Evolutionary conservation across 35 echinoderm and acorn worm genomes (phyloP).

Genomic region (Anneissia japonica): DNA sequence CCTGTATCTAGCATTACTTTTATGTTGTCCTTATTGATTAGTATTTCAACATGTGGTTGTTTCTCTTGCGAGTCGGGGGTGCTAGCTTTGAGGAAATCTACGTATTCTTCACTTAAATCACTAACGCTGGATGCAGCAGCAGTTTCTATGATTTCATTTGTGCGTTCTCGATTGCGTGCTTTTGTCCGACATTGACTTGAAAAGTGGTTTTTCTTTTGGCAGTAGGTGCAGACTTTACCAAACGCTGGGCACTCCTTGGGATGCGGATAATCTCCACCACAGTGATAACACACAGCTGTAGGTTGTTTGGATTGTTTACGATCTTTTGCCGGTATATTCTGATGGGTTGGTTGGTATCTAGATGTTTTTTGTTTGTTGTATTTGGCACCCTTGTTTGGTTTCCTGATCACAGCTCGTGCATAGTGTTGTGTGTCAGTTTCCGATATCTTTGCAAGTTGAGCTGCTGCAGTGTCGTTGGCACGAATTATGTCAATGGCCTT

Average conservation of each 20-base stretch:
- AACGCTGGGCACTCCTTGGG: slow-evolving; percentile 9
- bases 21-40: background rate
- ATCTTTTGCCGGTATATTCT: no score
- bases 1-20: slow-evolving; percentile 2
- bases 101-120: no score
- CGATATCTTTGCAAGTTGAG: background rate
- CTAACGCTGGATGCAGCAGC: no score
- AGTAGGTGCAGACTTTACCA: slow-evolving; percentile 23
- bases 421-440: background rate
- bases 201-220: slow-evolving; percentile 3
- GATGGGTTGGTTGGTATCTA: background rate
- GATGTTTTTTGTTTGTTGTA: background rate
- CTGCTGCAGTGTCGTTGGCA: slow-evolving; percentile 8
- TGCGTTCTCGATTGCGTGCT: no score
- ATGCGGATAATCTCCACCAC: slow-evolving; percentile 37
- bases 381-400: background rate
- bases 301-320: no score
- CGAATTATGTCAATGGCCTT: slow-evolving; percentile 19
- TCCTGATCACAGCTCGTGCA: background rate
- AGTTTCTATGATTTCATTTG: no score
- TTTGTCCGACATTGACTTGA: slow-evolving; percentile 11
- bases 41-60: background rate
- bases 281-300: slow-evolving; percentile 29
- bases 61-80: no score
- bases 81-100: no score